These are phyloP conservation scores for Peromyscus attwateri DNA, from an alignment of 2,797 vertebrate species.

Conservation along the genomic window DNA sequence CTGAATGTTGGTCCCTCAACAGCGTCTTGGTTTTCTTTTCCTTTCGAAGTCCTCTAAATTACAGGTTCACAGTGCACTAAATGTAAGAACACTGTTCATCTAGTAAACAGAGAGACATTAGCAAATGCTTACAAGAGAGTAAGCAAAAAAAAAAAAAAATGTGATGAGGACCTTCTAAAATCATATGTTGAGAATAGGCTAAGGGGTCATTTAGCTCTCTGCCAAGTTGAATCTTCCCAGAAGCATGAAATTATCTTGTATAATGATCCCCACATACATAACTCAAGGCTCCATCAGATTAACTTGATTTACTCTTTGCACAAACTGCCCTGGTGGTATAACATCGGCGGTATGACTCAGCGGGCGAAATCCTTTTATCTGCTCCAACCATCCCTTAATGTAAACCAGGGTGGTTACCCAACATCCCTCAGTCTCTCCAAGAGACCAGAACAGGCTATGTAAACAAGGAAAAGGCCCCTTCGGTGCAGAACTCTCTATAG, in stretches of 20 bases:
- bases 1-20: neutral
- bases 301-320: constrained; percentile 69
- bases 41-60: neutral
- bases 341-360: constrained; percentile 63
- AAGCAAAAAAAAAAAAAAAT: neutral
- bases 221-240: constrained; percentile 52
- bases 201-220: constrained; percentile 1
- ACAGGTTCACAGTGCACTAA: neutral
- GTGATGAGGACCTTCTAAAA: constrained; percentile 47
- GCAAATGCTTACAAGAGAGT: constrained; percentile 28
- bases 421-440: constrained; percentile 29
- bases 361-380: constrained; percentile 74
- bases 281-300: constrained; percentile 59
- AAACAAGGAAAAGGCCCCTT: constrained; percentile 67
- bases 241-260: constrained; percentile 62
- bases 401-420: constrained; percentile 71
- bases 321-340: constrained; percentile 67
- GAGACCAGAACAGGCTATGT: constrained; percentile 49
- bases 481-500: constrained; percentile 35
- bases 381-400: constrained; percentile 54
- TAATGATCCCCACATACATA: constrained; percentile 30
- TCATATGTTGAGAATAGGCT: neutral
- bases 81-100: constrained; percentile 10
- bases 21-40: neutral
- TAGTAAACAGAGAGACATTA: constrained; percentile 45